Conservation (phyloP, 2,797 vertebrate genomes). For the Fratercula arctica region DNA sequence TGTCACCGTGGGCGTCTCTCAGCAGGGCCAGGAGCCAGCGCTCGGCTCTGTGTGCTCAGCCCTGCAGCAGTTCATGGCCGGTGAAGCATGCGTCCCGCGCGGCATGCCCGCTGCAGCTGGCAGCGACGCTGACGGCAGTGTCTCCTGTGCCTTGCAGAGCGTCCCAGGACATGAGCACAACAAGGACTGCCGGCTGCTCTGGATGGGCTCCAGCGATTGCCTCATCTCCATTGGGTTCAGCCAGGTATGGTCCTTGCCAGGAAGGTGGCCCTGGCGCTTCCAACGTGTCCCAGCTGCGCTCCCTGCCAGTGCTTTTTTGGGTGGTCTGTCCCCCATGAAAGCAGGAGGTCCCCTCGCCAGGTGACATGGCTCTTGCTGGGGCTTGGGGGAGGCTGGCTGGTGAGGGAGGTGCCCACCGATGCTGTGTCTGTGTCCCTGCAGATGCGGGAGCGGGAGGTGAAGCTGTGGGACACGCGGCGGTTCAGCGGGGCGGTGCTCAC, state of each 20-base stretch:
- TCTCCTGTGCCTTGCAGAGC: slow-evolving; percentile 74
- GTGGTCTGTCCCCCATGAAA: neutral
- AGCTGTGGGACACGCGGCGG: slow-evolving; percentile 89
- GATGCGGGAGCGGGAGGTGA: slow-evolving; percentile 89
- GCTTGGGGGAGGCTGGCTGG: neutral
- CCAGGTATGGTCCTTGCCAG: slow-evolving; percentile 77
- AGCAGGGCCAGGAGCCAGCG: accelerated
- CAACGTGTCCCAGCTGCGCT: accelerated
- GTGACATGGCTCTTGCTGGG: neutral
- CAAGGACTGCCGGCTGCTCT: slow-evolving; percentile 88
- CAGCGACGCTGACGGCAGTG: accelerated
- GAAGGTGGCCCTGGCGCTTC: neutral
- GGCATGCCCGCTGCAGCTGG: accelerated
- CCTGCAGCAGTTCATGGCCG: accelerated
- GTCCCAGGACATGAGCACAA: slow-evolving; percentile 82
- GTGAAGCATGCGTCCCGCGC: accelerated
- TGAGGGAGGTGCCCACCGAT: accelerated
- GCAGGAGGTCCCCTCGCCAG: accelerated
- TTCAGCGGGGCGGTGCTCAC: slow-evolving; percentile 79
- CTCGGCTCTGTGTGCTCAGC: accelerated
- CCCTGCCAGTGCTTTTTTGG: neutral
- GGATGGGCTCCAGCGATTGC: slow-evolving; percentile 82
- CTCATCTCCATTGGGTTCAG: slow-evolving; percentile 90
- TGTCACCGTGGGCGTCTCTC: neutral
- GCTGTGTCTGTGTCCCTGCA: neutral